Evolutionary conservation across 2,797 vertebrate species (phyloP).

Genomic region (Darevskia mixta): DNA sequence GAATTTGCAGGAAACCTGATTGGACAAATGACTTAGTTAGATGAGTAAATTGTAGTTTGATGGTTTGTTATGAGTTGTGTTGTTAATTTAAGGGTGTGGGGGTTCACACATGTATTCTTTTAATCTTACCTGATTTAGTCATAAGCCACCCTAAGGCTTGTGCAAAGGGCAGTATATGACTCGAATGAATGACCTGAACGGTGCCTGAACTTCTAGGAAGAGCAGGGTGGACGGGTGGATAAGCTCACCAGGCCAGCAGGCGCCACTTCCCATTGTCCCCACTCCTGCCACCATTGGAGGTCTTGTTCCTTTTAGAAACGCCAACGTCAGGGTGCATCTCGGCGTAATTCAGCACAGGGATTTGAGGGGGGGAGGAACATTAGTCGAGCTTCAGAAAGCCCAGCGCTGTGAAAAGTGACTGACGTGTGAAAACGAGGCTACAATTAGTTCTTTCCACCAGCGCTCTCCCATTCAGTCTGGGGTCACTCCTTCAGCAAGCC

Average conservation of each 20-base stretch:
- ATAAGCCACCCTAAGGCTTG: no score
- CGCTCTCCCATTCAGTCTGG: slow-evolving; percentile 81
- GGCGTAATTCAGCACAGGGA: slow-evolving; percentile 69
- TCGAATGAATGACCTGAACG: no score
- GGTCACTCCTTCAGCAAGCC: slow-evolving; percentile 81
- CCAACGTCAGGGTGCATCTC: slow-evolving; percentile 53
- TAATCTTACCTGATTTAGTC: no score
- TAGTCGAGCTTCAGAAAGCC: slow-evolving; percentile 82
- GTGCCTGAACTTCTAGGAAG: no score
- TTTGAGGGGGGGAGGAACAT: slow-evolving; percentile 79
- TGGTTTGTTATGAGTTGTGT: no score
- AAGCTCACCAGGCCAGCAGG: background rate
- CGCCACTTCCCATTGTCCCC: slow-evolving; percentile 43
- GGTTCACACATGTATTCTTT: no score
- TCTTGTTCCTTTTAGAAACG: slow-evolving; percentile 63
- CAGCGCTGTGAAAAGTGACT: slow-evolving; percentile 79
- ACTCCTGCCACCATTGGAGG: slow-evolving; percentile 51
- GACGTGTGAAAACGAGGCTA: slow-evolving; percentile 86
- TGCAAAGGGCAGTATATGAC: no score
- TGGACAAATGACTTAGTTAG: no score
- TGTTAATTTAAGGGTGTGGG: no score
- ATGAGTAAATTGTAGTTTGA: no score
- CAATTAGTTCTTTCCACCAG: slow-evolving; percentile 85
- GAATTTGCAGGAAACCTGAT: no score
- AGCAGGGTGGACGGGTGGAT: background rate